Evolutionary conservation across 2,797 vertebrate genomes (phyloP), one percentile per base, ranked within the genome.

Genomic region (Botia almorhae): DNA sequence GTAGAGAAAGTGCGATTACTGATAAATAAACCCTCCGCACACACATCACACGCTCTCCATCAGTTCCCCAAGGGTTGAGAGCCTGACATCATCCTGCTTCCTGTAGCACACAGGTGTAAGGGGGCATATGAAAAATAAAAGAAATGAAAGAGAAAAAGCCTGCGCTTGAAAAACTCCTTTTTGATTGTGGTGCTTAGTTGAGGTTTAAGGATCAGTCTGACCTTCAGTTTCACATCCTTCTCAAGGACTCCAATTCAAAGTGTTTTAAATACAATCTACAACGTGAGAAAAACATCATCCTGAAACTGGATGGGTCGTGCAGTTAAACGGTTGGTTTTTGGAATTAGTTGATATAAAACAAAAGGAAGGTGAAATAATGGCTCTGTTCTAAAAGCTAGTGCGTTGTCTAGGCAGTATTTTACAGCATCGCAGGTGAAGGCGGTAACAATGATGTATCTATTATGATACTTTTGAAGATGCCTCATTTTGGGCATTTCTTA

Each of bases 51-150:
- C 69, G 19, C 74, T 67, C 53, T 73, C 83, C 78, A 71, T 60
- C 86, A 82, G 88, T 91, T 86, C 89, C 53, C 72, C 84, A 86
- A 87, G 89, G 89, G 90, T 87, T 90, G 89, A 87, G 78, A 75
- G 84, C 81, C 78, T 95, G 93, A 94, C 93, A 93, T 94, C 93
- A 95, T 86, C 80, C 60, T 33, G 81, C 73, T 92, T 93, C 91
- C 92, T 92, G 90, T 91, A 88, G 87, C 90, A 90, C 93, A 93
- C 93, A 95, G 93, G 93, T 94, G 93, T 92, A 90, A 93, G 87
- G 87, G 83, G 82, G 85, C 69, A 80, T 16, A 58, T 69, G 70
- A 82, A 63, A 78, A 85, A 85, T 74, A 84, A 76, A 80, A 71
- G 48, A 82, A 80, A 81, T 68, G 17, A 67, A 80, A 29, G 68